Conservation (phyloP, 2,797 vertebrate genomes). For the Philypnodon macrostomus region DNA sequence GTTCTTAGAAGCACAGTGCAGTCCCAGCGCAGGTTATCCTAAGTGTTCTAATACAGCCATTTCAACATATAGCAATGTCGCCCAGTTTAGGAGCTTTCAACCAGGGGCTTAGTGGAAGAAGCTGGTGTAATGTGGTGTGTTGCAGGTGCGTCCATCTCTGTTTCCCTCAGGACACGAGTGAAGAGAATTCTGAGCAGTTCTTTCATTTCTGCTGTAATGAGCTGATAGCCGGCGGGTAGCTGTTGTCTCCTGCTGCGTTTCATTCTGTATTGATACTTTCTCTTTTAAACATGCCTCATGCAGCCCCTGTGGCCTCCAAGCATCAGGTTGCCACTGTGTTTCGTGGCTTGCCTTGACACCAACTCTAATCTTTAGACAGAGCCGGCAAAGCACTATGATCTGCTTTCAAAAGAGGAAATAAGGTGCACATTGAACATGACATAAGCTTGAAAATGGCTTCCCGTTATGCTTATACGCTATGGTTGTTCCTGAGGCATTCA, state of each 20-base stretch:
- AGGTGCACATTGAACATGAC: conserved; percentile 59
- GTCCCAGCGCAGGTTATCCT: conserved; percentile 4
- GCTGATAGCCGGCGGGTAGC: conserved; percentile 64
- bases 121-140: conserved; percentile 15
- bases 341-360: conserved; percentile 43
- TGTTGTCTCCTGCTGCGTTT: conserved; percentile 63
- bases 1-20: conserved; percentile 25
- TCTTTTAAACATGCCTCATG: conserved; percentile 60
- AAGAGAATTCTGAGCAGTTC: conserved; percentile 46
- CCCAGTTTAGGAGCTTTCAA: conserved; percentile 6
- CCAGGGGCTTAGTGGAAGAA: conserved; percentile 8
- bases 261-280: conserved; percentile 63
- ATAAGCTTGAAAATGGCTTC: conserved; percentile 55
- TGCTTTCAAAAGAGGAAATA: conserved; percentile 53
- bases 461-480: conserved; percentile 57
- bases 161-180: conserved; percentile 35
- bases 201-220: conserved; percentile 70
- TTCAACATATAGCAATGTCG: conserved; percentile 6
- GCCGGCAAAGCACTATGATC: conserved; percentile 41
- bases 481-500: conserved; percentile 51
- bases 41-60: conserved; percentile 16
- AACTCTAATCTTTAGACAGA: conserved; percentile 61
- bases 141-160: conserved; percentile 28
- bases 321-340: conserved; percentile 48
- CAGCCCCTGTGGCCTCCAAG: conserved; percentile 44